Base-by-base conservation (phyloP, 1,140 invertebrate species). In the Colletes latitarsis region DNA sequence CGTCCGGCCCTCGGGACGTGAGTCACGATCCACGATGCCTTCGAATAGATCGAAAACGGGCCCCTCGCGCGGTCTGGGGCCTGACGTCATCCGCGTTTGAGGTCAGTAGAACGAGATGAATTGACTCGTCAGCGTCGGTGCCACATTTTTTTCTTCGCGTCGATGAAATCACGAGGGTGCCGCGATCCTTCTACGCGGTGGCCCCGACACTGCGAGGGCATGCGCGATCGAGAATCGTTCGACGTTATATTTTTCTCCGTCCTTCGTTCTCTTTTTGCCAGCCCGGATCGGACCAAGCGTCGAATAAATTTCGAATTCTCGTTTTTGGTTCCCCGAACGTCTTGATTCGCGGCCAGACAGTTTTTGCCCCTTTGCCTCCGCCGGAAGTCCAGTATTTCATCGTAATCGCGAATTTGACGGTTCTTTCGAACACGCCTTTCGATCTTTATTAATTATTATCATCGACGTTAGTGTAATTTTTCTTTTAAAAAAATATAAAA, bases 21-120 rank as follows among this genome's bases (percentile, higher is more conserved):
- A 87, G 30, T 87, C 85, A 86, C 69, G 58, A 72, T 66, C 52
- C 75, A 9, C 85, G 53, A 83, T 58, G 39, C 17, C 71, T 62
- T 76, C 80, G 75, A 39, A 60, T 70, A 68, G 72, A 82, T 83
- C 84, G 57, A 74, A 77, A 30, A 64, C 63, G 53, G 63, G 70
- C 46, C 21, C 73, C 66, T 74, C 71, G 70, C 46, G 58, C 64
- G 57, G 62, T 58, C 66, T 30, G 53, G 69, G 10, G 58, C 9
- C 49, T 87, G 86, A 87, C 86, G 85, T 87, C 85, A 87, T 52
- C 58, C 62, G 41, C 70, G 84, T 87, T 86, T 78, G 67, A 87
- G 86, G 90, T 90, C 89, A 90, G 84, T 91, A 88, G 88, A 89
- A 88, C 89, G 82, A 88, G 82, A 88, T 90, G 88, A 89, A 91